Evolutionary conservation across 2,113 vertebrate genomes (phyloP).

Genomic region (Myrmecobius fasciatus): DNA sequence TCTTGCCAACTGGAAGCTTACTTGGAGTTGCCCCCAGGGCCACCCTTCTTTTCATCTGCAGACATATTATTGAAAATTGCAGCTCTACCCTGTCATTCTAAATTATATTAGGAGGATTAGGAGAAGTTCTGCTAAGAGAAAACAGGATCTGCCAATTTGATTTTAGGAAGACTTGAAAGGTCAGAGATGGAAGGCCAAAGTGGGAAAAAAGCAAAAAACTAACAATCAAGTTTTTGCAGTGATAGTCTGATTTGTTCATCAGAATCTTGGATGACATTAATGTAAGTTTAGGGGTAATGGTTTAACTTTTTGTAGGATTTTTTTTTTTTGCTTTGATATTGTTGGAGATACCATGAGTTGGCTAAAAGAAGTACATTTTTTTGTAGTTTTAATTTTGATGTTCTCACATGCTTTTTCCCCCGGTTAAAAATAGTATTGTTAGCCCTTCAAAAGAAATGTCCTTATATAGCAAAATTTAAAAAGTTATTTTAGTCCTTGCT

Average conservation of each 20-base stretch:
- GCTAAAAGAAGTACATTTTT: slow-evolving; percentile 11
- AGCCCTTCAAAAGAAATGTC: slow-evolving; percentile 13
- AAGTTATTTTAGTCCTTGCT: slow-evolving; percentile 27
- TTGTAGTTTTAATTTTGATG: slow-evolving; percentile 11
- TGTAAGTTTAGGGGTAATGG: not conserved
- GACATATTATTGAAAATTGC: slow-evolving; percentile 66
- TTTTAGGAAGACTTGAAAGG: slow-evolving; percentile 76
- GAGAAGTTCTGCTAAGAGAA: slow-evolving; percentile 61
- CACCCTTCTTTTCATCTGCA: slow-evolving; percentile 59
- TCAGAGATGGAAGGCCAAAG: slow-evolving; percentile 71
- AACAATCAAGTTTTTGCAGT: slow-evolving; percentile 34
- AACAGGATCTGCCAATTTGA: slow-evolving; percentile 77
- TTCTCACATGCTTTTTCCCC: slow-evolving; percentile 28
- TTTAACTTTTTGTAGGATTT: slow-evolving; percentile 15
- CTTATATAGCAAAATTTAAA: slow-evolving; percentile 57
- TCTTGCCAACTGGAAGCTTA: slow-evolving; percentile 22
- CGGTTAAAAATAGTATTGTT: slow-evolving; percentile 46
- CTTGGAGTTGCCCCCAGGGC: slow-evolving; percentile 7
- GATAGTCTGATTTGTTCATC: slow-evolving; percentile 38
- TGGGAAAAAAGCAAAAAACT: not conserved
- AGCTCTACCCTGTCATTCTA: slow-evolving; percentile 69
- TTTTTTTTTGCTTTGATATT: not conserved
- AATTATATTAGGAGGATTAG: slow-evolving; percentile 70
- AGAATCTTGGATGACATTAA: slow-evolving; percentile 14
- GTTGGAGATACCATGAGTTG: not conserved